Percentiles rank a stretch among this genome's conserved stretches.
phyloP scores from a whole-genome alignment of 2,888 invertebrate genomes.

The Lypha dubia region DNA sequence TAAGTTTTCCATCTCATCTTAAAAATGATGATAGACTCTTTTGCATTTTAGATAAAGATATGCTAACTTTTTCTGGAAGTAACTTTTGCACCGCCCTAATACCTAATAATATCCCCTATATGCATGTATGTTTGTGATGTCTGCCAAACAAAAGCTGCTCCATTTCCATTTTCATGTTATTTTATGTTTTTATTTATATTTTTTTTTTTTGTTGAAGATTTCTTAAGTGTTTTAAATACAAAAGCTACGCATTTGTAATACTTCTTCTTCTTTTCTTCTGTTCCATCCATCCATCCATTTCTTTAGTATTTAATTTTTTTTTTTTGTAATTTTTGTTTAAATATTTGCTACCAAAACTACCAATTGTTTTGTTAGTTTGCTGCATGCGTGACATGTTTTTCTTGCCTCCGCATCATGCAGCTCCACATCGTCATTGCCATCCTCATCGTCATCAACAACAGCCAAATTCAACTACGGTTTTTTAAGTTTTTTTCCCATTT shows the following conservation, averaged over 20 bases:
- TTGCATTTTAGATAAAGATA: background rate
- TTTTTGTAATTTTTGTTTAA: slow-evolving; percentile 33
- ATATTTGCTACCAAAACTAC: slow-evolving; percentile 68
- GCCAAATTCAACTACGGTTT: slow-evolving; percentile 4
- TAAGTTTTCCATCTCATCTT: no score
- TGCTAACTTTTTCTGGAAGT: background rate
- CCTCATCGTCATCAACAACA: slow-evolving; percentile 22
- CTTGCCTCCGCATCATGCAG: slow-evolving; percentile 47
- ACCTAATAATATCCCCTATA: slow-evolving; percentile 68
- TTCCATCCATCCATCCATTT: background rate
- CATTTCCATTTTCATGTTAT: slow-evolving; percentile 53
- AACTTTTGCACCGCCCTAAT: slow-evolving; percentile 31
- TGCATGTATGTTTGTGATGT: slow-evolving; percentile 45
- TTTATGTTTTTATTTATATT: slow-evolving; percentile 7
- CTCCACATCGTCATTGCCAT: slow-evolving; percentile 16
- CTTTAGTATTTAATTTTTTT: no score
- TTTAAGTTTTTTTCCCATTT: background rate
- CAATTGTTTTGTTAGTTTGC: slow-evolving; percentile 70
- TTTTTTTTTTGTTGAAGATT: slow-evolving; percentile 46
- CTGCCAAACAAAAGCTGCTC: slow-evolving; percentile 68
- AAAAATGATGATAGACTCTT: no score
- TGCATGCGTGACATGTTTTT: slow-evolving; percentile 80
- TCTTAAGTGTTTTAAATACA: slow-evolving; percentile 71
- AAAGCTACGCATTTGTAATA: slow-evolving; percentile 68
- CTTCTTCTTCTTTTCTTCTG: slow-evolving; percentile 51